Percentiles rank a stretch among this genome's conserved stretches.
Conservation (phyloP, 2,113 vertebrate species). For the Bujurquina vittata region DNA sequence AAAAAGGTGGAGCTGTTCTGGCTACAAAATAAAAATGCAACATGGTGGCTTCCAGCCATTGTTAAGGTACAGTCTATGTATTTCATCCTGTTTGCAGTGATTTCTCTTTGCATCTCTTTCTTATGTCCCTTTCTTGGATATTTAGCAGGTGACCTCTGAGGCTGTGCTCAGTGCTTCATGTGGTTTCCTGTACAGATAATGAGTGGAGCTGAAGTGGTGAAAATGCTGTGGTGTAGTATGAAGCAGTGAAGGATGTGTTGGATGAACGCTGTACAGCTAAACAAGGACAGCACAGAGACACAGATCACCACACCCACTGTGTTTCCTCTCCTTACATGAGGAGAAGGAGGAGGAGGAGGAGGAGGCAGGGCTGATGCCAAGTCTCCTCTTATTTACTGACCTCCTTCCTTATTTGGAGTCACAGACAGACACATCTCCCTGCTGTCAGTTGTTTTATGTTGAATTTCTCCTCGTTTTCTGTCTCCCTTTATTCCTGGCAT, state of each 20-base stretch:
- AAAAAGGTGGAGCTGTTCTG: neutral
- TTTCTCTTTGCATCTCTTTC: too few relatives aligned
- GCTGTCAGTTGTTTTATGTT: neutral
- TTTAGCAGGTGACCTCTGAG: neutral
- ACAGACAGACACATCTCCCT: neutral
- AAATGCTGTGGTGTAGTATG: neutral
- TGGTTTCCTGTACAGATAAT: neutral
- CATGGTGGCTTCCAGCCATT: too few relatives aligned
- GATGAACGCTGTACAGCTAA: neutral
- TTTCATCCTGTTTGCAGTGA: neutral
- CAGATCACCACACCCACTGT: neutral
- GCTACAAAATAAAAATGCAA: neutral
- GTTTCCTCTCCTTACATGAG: neutral
- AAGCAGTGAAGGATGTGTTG: constrained; percentile 6
- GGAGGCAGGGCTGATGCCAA: neutral
- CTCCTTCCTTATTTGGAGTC: constrained; percentile 5
- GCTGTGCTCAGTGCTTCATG: neutral
- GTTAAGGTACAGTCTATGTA: neutral
- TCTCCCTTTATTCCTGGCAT: neutral
- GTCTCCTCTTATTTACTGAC: neutral
- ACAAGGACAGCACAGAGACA: neutral
- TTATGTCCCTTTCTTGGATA: neutral
- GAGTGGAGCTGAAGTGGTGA: neutral
- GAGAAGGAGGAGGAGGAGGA: neutral
- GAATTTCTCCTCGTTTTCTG: neutral